phyloP scores from a whole-genome alignment of 2,888 invertebrate genomes.

The Sipha maydis region DNA sequence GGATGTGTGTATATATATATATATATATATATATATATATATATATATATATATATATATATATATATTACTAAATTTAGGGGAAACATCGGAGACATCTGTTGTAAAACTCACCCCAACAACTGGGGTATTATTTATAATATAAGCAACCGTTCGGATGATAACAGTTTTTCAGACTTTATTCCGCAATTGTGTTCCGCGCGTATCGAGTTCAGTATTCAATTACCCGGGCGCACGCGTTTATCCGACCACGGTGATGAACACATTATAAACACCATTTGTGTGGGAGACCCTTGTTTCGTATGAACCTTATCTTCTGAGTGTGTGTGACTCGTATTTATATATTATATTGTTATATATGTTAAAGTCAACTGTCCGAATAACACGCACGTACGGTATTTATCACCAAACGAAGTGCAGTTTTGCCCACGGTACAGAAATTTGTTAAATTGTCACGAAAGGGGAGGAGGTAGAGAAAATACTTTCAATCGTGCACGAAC shows the following conservation, averaged over 20 bases:
- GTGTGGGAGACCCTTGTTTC: neutral
- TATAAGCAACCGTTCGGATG: neutral
- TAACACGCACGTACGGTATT: neutral
- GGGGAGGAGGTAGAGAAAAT: neutral
- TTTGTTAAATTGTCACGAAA: neutral
- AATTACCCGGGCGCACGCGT: neutral
- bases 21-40: neutral
- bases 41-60: neutral
- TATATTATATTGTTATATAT: neutral
- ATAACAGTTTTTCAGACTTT: slow-evolving; percentile 31
- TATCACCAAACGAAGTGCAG: neutral
- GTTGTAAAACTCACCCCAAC: slow-evolving; percentile 2
- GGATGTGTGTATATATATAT: neutral
- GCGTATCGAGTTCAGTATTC: slow-evolving; percentile 2
- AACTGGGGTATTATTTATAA: neutral
- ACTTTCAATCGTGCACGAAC: neutral
- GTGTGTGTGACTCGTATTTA: neutral
- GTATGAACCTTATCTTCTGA: neutral
- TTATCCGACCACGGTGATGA: neutral
- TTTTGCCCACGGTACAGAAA: neutral
- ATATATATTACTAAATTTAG: neutral
- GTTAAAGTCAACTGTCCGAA: neutral
- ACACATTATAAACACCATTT: neutral
- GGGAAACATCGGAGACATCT: slow-evolving; percentile 2
- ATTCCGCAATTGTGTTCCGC: neutral